Conservation (phyloP, 2,113 vertebrate genomes). For the Burhinus bistriatus region DNA sequence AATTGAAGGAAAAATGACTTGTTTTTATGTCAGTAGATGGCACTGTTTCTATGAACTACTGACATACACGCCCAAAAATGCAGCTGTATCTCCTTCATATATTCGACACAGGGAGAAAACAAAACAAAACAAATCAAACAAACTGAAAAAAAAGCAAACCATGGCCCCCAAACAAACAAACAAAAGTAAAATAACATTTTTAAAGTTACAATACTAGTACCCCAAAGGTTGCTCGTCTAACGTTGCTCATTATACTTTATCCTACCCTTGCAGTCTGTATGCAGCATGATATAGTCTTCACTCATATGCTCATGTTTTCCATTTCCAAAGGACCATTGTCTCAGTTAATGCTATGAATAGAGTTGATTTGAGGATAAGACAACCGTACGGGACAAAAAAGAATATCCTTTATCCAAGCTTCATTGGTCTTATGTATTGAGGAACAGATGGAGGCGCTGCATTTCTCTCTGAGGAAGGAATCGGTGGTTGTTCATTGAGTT, state of each 20-base stretch:
- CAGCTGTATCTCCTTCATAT: background rate
- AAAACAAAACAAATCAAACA: background rate
- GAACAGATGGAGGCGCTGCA: background rate
- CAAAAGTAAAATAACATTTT: background rate
- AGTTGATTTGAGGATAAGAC: background rate
- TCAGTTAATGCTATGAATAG: background rate
- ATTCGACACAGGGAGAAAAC: background rate
- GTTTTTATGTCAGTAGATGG: conserved; percentile 46
- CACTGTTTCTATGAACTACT: conserved; percentile 65
- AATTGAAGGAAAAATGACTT: background rate
- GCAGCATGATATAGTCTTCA: background rate
- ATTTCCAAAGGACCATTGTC: background rate
- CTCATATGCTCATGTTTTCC: background rate
- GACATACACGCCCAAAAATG: background rate
- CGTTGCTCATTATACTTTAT: background rate
- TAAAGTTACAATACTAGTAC: background rate
- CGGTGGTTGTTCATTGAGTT: background rate
- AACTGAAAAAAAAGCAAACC: background rate
- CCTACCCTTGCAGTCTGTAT: background rate
- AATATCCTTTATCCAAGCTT: background rate
- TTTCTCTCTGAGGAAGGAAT: background rate
- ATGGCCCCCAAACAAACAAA: accelerated
- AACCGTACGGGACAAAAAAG: background rate
- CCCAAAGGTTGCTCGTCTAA: background rate
- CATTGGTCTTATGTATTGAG: background rate